These are phyloP conservation scores for Eupeodes latifasciatus DNA, from an alignment of 2,888 invertebrate species.

Conservation along the genomic window DNA sequence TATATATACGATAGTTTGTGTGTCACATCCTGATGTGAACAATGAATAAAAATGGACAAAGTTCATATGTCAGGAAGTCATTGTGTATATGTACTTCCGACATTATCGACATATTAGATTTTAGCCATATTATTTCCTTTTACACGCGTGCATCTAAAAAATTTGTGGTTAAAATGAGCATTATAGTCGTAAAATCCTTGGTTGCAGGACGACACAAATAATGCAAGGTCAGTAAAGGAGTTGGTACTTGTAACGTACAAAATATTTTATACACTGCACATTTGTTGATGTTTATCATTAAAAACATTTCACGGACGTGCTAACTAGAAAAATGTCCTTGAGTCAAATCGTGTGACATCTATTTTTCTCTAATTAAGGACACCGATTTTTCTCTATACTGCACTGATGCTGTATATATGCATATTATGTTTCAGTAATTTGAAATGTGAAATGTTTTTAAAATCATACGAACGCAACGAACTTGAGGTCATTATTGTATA, in stretches of 20 bases:
- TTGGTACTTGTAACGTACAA: neutral
- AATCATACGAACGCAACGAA: constrained; percentile 10
- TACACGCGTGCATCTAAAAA: constrained; percentile 3
- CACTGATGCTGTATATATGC: neutral
- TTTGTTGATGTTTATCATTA: neutral
- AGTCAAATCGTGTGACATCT: constrained; percentile 7
- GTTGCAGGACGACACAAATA: neutral
- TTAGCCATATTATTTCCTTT: constrained; percentile 1
- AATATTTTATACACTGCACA: no score
- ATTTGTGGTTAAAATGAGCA: constrained; percentile 6
- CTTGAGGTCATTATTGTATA: neutral
- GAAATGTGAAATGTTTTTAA: constrained; percentile 31
- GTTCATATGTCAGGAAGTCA: constrained; percentile 52
- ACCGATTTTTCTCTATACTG: neutral
- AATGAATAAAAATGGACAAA: constrained; percentile 25
- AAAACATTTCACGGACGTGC: neutral
- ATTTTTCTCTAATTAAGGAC: constrained; percentile 31
- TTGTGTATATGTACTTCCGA: constrained; percentile 14
- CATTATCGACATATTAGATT: constrained; percentile 29
- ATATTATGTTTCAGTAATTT: constrained; percentile 35
- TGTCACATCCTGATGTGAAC: neutral
- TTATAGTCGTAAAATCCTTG: neutral
- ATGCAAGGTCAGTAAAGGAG: constrained; percentile 31
- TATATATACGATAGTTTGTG: constrained; percentile 29
- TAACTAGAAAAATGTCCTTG: constrained; percentile 12